Conservation (phyloP, 2,797 vertebrate genomes). For the Echeneis naucrates region DNA sequence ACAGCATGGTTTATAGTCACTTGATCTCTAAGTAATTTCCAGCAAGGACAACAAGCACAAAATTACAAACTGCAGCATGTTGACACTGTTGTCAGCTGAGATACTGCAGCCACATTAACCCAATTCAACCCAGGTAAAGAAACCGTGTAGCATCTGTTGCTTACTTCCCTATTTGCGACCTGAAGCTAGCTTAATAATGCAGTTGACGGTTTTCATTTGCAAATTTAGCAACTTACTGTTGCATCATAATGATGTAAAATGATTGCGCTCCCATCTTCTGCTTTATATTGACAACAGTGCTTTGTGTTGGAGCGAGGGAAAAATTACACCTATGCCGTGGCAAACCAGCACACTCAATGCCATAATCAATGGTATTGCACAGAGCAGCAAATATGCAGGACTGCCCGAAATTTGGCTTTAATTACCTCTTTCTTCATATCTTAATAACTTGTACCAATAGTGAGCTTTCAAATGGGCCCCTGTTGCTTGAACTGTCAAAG, state of each 20-base stretch:
- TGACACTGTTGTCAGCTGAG: background rate
- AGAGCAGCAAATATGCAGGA: background rate
- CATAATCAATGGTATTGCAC: background rate
- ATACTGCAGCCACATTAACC: background rate
- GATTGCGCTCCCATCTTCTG: background rate
- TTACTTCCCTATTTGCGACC: background rate
- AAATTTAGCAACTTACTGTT: background rate
- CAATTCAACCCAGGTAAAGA: background rate
- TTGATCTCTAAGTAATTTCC: background rate
- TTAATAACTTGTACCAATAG: background rate
- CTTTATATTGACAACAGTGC: background rate
- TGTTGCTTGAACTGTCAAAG: too few relatives aligned
- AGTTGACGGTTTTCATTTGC: background rate
- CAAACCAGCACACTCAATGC: slow-evolving; percentile 1
- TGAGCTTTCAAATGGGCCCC: background rate
- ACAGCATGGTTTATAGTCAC: background rate
- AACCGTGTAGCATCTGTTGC: background rate
- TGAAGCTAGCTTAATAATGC: too few relatives aligned
- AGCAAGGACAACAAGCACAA: background rate
- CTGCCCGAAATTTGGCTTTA: background rate
- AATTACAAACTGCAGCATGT: background rate
- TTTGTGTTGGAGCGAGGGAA: background rate
- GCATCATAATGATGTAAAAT: background rate
- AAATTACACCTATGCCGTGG: background rate
- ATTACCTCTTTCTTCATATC: background rate